phyloP scores from a whole-genome alignment of 2,797 vertebrate species.

The Rhabdophis nuchalis region DNA sequence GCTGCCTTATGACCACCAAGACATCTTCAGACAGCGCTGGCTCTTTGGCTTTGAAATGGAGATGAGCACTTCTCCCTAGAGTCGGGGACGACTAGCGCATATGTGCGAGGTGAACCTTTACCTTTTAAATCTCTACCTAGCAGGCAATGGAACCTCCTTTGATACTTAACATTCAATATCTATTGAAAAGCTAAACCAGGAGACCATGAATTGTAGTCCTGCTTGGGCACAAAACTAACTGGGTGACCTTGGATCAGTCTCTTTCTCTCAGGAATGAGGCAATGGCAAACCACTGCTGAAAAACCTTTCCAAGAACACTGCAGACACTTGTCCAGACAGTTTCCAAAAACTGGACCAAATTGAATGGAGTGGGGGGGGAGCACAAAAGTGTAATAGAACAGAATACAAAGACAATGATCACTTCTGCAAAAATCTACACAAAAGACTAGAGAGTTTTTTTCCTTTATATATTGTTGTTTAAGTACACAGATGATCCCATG shows the following conservation, averaged over 20 bases:
- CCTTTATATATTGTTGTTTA: not conserved
- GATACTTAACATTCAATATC: not conserved
- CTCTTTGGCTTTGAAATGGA: no score
- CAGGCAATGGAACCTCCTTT: not conserved
- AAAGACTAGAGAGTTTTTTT: not conserved
- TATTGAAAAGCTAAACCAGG: not conserved
- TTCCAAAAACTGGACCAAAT: not conserved
- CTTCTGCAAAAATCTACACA: not conserved
- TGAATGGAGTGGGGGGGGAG: not conserved
- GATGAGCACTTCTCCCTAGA: no score
- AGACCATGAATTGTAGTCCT: not conserved
- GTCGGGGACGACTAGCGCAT: no score
- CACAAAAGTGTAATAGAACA: not conserved
- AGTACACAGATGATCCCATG: slow-evolving; percentile 6
- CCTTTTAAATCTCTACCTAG: not conserved
- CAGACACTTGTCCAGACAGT: not conserved
- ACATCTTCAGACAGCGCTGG: no score
- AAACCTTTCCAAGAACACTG: not conserved
- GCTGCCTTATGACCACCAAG: no score
- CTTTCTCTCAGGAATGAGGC: not conserved
- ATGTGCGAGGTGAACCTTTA: no score
- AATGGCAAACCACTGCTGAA: not conserved
- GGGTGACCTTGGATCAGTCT: not conserved
- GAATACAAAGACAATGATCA: not conserved
- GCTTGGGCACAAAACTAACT: not conserved